A percentile compares a stretch with the other conserved stretches of the same genome.
Conservation (phyloP, 2,888 invertebrate genomes). For the Drosophila siamana region DNA sequence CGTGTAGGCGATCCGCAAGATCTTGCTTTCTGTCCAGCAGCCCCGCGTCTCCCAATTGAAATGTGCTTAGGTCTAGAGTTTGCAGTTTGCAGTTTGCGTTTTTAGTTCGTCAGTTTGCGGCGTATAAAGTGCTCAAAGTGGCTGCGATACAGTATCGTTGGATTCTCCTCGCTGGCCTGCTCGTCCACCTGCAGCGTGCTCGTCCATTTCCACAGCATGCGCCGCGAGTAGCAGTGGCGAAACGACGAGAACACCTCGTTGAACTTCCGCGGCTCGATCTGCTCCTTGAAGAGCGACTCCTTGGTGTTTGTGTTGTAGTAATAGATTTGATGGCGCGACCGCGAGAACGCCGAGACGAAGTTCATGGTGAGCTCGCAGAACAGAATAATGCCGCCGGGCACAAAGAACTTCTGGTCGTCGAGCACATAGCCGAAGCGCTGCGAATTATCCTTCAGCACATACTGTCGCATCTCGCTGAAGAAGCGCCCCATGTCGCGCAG, state of each 20-base stretch:
- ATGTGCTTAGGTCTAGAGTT: slow-evolving; percentile 32
- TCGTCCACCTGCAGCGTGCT: slow-evolving; percentile 83
- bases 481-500: slow-evolving; percentile 78
- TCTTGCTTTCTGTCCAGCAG: slow-evolving; percentile 11
- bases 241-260: slow-evolving; percentile 82
- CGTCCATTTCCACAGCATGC: slow-evolving; percentile 84
- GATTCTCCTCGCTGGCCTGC: slow-evolving; percentile 60
- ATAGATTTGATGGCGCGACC: slow-evolving; percentile 74
- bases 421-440: slow-evolving; percentile 81
- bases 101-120: slow-evolving; percentile 50
- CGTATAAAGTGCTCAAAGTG: slow-evolving; percentile 71
- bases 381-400: slow-evolving; percentile 84
- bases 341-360: slow-evolving; percentile 76
- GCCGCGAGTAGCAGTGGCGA: slow-evolving; percentile 76
- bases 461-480: slow-evolving; percentile 81
- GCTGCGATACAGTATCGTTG: slow-evolving; percentile 75
- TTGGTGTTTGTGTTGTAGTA: slow-evolving; percentile 73
- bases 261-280: slow-evolving; percentile 54
- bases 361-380: slow-evolving; percentile 80
- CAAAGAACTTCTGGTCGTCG: slow-evolving; percentile 82
- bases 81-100: neutral
- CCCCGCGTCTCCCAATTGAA: neutral
- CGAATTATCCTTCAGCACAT: slow-evolving; percentile 83
- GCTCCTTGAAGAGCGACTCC: slow-evolving; percentile 64
- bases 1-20: neutral